Evolutionary conservation across 2,888 invertebrate genomes (phyloP).

Genomic region (Drosophila stalkeri): DNA sequence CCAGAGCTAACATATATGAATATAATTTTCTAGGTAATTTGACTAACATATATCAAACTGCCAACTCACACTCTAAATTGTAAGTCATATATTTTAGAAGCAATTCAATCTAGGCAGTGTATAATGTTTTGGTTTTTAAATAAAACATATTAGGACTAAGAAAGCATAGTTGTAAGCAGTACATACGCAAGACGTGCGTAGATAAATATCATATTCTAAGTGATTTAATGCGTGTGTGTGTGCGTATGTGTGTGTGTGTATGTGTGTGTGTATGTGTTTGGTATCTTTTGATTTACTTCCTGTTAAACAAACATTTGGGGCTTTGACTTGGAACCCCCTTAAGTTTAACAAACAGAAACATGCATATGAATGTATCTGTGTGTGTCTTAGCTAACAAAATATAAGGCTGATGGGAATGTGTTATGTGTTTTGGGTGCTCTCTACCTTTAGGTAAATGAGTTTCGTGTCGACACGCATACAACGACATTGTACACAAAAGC

Average conservation of each 20-base stretch:
- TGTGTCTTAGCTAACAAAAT: constrained; percentile 41
- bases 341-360: constrained; percentile 19
- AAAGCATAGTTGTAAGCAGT: not conserved
- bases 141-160: not conserved
- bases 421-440: constrained; percentile 22
- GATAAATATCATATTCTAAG: constrained; percentile 40
- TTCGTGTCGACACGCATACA: constrained; percentile 62
- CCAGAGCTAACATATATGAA: not conserved
- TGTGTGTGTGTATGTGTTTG: constrained; percentile 13
- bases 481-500: constrained; percentile 34
- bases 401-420: constrained; percentile 35
- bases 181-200: constrained; percentile 8
- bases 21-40: not conserved
- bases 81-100: not conserved
- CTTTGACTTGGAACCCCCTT: constrained; percentile 37
- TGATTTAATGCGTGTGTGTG: constrained; percentile 15
- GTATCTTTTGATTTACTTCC: constrained; percentile 54
- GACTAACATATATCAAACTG: not conserved
- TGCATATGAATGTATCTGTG: not conserved
- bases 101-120: not conserved
- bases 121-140: not conserved
- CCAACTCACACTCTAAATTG: not conserved
- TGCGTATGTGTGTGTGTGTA: constrained; percentile 14
- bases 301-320: constrained; percentile 54
- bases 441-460: constrained; percentile 68